Percentiles rank a stretch among this genome's conserved stretches.
Evolutionary conservation across 2,888 invertebrate species (phyloP).

Genomic region (Acheta domesticus): DNA sequence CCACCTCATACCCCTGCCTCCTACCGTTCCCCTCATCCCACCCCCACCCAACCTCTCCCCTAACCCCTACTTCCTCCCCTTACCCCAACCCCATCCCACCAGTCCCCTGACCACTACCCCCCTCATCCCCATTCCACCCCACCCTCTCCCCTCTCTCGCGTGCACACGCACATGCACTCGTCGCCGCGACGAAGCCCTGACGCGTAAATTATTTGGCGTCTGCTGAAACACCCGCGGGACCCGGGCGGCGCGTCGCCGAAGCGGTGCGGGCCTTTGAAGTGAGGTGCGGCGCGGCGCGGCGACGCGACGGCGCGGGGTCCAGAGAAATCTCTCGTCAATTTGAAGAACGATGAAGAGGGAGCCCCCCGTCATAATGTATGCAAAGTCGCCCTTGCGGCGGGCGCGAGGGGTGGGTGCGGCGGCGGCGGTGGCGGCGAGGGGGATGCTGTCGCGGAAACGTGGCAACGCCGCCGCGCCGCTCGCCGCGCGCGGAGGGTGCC

Average conservation of each 20-base stretch:
- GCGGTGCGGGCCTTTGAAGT: background rate
- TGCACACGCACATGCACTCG: background rate
- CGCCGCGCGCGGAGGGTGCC: background rate
- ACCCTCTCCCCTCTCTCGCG: no score
- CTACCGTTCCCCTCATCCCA: no score
- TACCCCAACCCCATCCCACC: no score
- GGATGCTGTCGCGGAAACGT: constrained; percentile 5
- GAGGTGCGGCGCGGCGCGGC: background rate
- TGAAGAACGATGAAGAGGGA: background rate
- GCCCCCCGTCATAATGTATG: background rate
- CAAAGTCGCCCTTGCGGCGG: background rate
- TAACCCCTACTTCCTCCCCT: no score
- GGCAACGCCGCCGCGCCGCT: background rate
- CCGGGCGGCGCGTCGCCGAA: background rate
- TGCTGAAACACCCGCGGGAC: background rate
- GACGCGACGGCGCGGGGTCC: background rate
- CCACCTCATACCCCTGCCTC: no score
- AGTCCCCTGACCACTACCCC: no score
- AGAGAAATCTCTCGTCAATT: background rate
- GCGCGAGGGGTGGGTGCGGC: background rate
- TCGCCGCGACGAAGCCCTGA: background rate
- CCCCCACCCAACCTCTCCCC: no score
- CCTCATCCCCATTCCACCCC: no score
- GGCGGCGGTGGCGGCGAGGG: background rate
- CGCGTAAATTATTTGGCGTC: constrained; percentile 18